Evolutionary conservation across 2,797 vertebrate genomes (phyloP), one percentile per base, ranked within the genome.

Genomic region (Sitta carolinensis): DNA sequence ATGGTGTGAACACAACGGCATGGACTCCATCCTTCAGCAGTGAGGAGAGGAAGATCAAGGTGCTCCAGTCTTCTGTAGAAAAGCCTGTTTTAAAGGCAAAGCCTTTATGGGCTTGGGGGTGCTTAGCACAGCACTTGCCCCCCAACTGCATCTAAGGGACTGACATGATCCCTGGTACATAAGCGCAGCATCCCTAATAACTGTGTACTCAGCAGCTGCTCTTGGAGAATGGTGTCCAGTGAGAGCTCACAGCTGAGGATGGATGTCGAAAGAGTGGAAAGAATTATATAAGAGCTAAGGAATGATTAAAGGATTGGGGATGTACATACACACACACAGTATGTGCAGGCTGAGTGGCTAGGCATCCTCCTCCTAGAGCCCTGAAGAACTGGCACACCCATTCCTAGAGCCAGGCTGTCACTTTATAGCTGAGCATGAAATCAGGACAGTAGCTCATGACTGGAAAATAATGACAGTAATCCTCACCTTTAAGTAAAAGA

Each of bases 1-100:
- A 2, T 18, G 40, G 8, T 30, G 40, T 1, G 2, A 92, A 52
- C 38, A 14, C 1, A 1, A 13, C 6, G 27, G 36, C 1, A 0
- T 10, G 57, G 47, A 17, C 45, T 88, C 27, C 4, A 22, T 7
- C 16, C 43, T 63, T 59, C 75, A 55, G 48, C 52, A 57, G 30
- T 27, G 14, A 64, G 20, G 15, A 50, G 30, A 86, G n/a, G 42
- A 84, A 58, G 48, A 54, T 47, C 32, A 67, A 11, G 72, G 51
- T 74, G 54, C 34, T 67, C 38, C 6, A 25, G 16, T 47, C 54
- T 57, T 77, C 47, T 26, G 6, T 40, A 75, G 79, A 72, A 59
- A 55, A 38, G n/a, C 11, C 11, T 75, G 19, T 57, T 82, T 64
- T 66, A 74, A 51, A 89, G 75, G 36, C 16, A 68, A 72, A 80